These are phyloP conservation scores for Brienomyrus brachyistius DNA, from an alignment of 2,113 vertebrate species.

Conservation along the genomic window DNA sequence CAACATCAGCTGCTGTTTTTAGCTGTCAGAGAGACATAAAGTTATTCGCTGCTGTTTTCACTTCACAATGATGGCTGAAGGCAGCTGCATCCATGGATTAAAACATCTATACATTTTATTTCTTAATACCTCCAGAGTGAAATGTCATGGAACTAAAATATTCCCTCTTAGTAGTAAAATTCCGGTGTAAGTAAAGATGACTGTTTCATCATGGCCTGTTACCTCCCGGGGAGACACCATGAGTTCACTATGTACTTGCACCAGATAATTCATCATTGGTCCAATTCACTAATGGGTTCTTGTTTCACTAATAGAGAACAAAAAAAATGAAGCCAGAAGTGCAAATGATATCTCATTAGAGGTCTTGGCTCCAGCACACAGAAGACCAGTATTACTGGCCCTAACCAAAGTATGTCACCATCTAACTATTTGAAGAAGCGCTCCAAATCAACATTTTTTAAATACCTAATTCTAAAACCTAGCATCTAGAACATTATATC, in stretches of 20 bases:
- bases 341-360: conserved; percentile 12
- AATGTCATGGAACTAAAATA: neutral
- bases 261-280: conserved; percentile 13
- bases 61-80: neutral
- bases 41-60: neutral
- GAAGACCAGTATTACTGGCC: neutral
- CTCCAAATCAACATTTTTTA: neutral
- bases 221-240: neutral
- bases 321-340: neutral
- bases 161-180: neutral
- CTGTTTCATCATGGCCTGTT: too few species aligned
- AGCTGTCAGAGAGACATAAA: neutral
- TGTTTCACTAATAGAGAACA: conserved; percentile 10
- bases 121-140: neutral
- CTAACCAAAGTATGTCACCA: neutral
- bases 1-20: conserved; percentile 7
- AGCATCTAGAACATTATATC: neutral
- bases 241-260: neutral
- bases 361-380: neutral
- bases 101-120: neutral
- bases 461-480: neutral
- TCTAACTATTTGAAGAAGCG: neutral
- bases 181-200: neutral
- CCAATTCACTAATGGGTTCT: conserved; percentile 11
- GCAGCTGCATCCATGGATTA: neutral